phyloP scores from a whole-genome alignment of 2,888 invertebrate genomes.

The Drosophila anceps region DNA sequence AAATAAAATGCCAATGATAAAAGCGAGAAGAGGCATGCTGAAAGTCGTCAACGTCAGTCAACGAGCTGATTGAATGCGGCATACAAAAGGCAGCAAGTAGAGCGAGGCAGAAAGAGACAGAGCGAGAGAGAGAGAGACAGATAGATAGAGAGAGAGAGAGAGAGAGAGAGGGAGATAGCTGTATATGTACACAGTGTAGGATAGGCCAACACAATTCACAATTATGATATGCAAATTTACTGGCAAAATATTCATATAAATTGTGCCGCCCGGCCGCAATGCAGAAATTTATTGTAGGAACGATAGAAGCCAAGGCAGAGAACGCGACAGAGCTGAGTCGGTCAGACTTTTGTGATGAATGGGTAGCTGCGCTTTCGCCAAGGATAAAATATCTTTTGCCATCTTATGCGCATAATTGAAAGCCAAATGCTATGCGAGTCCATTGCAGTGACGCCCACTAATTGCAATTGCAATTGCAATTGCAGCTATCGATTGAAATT shows the following conservation, averaged over 20 bases:
- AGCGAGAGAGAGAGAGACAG: neutral
- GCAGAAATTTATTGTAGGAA: constrained; percentile 42
- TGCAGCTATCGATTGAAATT: constrained; percentile 1
- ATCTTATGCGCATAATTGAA: constrained; percentile 29
- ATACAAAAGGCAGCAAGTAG: constrained; percentile 26
- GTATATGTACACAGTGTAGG: constrained; percentile 7
- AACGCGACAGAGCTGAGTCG: constrained; percentile 11
- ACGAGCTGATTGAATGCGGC: constrained; percentile 60
- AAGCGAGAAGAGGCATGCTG: constrained; percentile 49
- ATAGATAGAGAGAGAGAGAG: neutral
- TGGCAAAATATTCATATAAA: constrained; percentile 63
- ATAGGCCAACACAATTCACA: constrained; percentile 64
- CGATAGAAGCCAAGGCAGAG: neutral
- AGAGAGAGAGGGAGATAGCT: constrained; percentile 7
- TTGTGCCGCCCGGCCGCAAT: constrained; percentile 33
- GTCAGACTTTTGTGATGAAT: constrained; percentile 23
- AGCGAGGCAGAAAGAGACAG: neutral
- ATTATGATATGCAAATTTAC: constrained; percentile 68
- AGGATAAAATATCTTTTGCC: neutral
- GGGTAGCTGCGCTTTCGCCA: constrained; percentile 8
- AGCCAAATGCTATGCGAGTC: neutral
- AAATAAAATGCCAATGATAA: constrained; percentile 69
- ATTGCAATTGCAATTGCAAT: constrained; percentile 4
- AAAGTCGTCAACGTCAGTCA: constrained; percentile 56
- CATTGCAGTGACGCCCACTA: constrained; percentile 8